Percentiles rank a stretch among this genome's conserved stretches.
phyloP scores from a whole-genome alignment of 23 tunicate genomes.

The Halocynthia roretzi region DNA sequence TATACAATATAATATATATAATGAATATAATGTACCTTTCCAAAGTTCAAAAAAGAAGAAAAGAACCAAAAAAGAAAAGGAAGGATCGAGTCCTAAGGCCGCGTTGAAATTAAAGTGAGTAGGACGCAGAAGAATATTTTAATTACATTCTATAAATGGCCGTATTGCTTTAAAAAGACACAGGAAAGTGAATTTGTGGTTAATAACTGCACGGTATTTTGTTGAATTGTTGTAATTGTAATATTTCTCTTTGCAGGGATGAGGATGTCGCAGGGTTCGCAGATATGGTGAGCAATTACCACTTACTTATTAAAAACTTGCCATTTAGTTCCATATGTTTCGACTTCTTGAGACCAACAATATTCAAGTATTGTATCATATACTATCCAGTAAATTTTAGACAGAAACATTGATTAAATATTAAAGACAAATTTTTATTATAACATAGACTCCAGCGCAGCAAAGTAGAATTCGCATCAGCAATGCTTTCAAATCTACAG shows the following conservation, averaged over 20 bases:
- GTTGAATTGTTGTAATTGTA: background rate
- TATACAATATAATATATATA: background rate
- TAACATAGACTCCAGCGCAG: conserved; percentile 21
- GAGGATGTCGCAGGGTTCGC: conserved; percentile 26
- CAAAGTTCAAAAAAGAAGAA: conserved; percentile 8
- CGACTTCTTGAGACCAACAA: no score
- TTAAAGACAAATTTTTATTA: no score
- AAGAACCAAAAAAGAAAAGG: background rate
- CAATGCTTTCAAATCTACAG: conserved; percentile 10
- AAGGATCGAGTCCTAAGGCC: background rate
- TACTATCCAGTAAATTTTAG: no score
- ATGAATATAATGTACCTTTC: background rate
- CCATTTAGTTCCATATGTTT: no score
- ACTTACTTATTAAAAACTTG: no score
- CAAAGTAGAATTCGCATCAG: conserved; percentile 16
- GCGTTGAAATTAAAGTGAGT: no score
- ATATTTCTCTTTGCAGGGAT: conserved; percentile 1
- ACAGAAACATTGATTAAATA: no score
- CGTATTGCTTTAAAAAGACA: no score
- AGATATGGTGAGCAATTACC: conserved; percentile 2
- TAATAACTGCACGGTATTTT: background rate
- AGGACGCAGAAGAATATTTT: background rate
- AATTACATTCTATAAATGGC: background rate
- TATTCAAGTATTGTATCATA: no score
- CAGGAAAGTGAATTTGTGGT: no score